Evolutionary conservation across 2,797 vertebrate species (phyloP).

Genomic region (Sebastes kiyomatsui): DNA sequence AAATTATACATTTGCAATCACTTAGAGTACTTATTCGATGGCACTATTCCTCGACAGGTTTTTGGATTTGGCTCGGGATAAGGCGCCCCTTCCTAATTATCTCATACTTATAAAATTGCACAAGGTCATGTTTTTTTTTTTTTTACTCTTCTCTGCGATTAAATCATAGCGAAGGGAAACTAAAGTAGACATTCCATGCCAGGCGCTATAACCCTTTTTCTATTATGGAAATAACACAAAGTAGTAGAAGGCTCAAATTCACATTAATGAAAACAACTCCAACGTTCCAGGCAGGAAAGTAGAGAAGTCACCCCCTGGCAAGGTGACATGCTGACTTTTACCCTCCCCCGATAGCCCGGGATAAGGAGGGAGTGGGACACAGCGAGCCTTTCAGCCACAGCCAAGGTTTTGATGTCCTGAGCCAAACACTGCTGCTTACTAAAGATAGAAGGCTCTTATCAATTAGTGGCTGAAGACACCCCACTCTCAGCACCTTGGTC

Average conservation of each 20-base stretch:
- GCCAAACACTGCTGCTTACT: conserved; percentile 80
- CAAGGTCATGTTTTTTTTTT: background rate
- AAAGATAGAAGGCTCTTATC: conserved; percentile 86
- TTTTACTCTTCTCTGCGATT: background rate
- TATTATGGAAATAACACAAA: conserved; percentile 25
- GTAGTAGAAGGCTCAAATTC: conserved; percentile 28
- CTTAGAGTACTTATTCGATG: background rate
- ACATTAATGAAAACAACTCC: conserved; percentile 52
- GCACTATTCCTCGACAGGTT: background rate
- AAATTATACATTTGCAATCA: background rate
- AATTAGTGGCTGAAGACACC: conserved; percentile 82
- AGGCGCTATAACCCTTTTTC: background rate
- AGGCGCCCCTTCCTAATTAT: background rate
- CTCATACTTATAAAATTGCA: background rate
- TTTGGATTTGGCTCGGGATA: background rate
- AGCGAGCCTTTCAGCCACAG: conserved; percentile 78
- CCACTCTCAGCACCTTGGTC: conserved; percentile 80
- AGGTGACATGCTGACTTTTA: conserved; percentile 77
- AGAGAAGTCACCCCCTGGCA: conserved; percentile 68
- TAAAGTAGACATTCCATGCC: background rate
- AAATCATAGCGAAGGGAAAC: background rate
- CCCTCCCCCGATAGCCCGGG: conserved; percentile 51
- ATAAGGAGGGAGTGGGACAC: conserved; percentile 64
- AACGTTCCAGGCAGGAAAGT: conserved; percentile 59
- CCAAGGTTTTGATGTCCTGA: conserved; percentile 82